Evolutionary conservation across 2,888 invertebrate species (phyloP).

Genomic region (Galeruca laticollis): DNA sequence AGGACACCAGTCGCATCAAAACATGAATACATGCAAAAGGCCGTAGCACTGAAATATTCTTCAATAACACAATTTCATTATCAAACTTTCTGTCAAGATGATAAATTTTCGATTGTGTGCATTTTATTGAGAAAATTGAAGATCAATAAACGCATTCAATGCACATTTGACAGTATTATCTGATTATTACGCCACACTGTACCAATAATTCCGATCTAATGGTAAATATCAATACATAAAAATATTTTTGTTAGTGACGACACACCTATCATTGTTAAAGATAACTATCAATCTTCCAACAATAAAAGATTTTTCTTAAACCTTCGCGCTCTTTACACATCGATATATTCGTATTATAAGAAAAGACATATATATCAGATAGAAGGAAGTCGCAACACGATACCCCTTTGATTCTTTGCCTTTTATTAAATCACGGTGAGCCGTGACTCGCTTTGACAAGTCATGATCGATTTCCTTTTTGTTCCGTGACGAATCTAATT

Average conservation of each 20-base stretch:
- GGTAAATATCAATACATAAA: background rate
- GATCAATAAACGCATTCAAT: too few relatives aligned
- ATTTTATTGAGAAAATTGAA: too few relatives aligned
- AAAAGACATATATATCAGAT: conserved; percentile 18
- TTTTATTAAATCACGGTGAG: conserved; percentile 35
- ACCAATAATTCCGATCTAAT: background rate
- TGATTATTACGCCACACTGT: background rate
- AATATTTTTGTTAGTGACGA: background rate
- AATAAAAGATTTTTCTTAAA: background rate
- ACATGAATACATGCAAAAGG: too few relatives aligned
- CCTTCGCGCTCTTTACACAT: background rate
- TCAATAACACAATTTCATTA: too few relatives aligned
- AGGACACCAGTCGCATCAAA: too few relatives aligned
- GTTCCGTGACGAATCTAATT: conserved; percentile 35
- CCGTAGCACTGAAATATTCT: too few relatives aligned
- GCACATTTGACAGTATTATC: background rate
- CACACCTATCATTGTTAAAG: conserved; percentile 3
- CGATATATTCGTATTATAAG: conserved; percentile 2
- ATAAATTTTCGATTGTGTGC: too few relatives aligned
- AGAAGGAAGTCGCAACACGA: conserved; percentile 27
- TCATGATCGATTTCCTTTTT: conserved; percentile 34
- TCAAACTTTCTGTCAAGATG: too few relatives aligned
- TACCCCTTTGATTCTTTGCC: conserved; percentile 33
- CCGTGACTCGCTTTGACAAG: conserved; percentile 34
- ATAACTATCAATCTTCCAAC: conserved; percentile 5